Evolutionary conservation across 2,888 invertebrate species (phyloP), one percentile per base, ranked within the genome.

Genomic region (Furcula furcula): DNA sequence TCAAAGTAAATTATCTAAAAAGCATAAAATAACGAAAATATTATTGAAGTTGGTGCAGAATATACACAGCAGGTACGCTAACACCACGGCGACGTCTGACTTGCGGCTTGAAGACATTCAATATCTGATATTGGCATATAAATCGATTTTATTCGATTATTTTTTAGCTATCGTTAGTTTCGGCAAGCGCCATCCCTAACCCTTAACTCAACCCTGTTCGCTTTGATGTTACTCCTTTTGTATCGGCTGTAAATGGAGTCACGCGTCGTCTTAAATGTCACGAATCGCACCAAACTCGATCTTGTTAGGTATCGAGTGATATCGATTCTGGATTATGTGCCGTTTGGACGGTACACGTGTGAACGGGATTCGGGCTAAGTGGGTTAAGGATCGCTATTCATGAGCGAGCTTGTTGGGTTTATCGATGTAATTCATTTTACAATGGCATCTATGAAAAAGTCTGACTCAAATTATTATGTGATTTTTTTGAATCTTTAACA

Each of bases 181-280:
- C 29, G 34, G 33, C 26, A 21, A 26, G 29, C 7, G 30, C 44
- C 45, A 51, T 41, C 51, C 40, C 43, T 46, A 47, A 31, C 38
- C 34, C 29, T 37, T 42, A 39, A 43, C 40, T 43, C 22, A 30
- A 9, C 16, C 37, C 49, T 55, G 60, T 58, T 54, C 52, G 54
- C 65, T 76, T 77, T 76, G 72, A 77, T 69, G 68, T 66, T 47
- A 47, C 48, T 58, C 56, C 66, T 60, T 75, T 75, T 78, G 73
- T 75, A 68, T 69, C 64, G 66, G 15, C 25, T 40, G 34, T 62
- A 74, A 76, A 77, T 77, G 70, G 71, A 78, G 79, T 81, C 81
- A 80, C 80, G 80, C 71, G 63, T 63, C 46, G 61, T 56, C 65
- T 73, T 77, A 77, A 79, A 79, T 65, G 70, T 70, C 67, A 71